Evolutionary conservation across 2,113 vertebrate genomes (phyloP).

Genomic region (Tringa solitaria): DNA sequence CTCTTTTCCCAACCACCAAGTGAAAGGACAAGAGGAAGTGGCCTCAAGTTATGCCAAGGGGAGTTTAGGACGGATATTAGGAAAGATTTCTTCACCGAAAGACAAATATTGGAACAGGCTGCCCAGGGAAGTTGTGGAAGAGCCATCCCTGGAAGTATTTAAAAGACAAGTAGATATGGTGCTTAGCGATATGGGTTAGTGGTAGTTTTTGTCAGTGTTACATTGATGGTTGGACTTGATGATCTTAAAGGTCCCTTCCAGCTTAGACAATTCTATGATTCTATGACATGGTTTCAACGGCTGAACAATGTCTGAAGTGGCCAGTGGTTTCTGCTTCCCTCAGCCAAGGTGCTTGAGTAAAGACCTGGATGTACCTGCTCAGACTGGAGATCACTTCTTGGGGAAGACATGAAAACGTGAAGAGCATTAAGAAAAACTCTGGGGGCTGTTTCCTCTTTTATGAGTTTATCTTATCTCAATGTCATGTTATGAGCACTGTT

Average conservation of each 20-base stretch:
- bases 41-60: not conserved
- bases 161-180: not conserved
- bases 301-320: rapidly evolving
- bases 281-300: rapidly evolving
- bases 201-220: not conserved
- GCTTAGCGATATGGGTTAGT: not conserved
- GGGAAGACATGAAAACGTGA: rapidly evolving
- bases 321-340: rapidly evolving
- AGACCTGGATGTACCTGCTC: rapidly evolving
- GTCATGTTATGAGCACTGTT: not conserved
- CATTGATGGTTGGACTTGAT: not conserved
- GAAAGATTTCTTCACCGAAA: not conserved
- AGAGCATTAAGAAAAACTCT: rapidly evolving
- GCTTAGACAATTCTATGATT: not conserved
- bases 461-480: not conserved
- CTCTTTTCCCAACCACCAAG: not conserved
- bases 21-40: not conserved
- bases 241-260: not conserved
- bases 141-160: not conserved
- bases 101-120: not conserved
- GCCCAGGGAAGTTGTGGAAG: not conserved
- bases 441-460: not conserved
- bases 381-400: rapidly evolving
- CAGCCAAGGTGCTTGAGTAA: rapidly evolving
- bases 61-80: not conserved